Evolutionary conservation across 2,888 invertebrate genomes (phyloP).

Genomic region (Helicoverpa assulta): DNA sequence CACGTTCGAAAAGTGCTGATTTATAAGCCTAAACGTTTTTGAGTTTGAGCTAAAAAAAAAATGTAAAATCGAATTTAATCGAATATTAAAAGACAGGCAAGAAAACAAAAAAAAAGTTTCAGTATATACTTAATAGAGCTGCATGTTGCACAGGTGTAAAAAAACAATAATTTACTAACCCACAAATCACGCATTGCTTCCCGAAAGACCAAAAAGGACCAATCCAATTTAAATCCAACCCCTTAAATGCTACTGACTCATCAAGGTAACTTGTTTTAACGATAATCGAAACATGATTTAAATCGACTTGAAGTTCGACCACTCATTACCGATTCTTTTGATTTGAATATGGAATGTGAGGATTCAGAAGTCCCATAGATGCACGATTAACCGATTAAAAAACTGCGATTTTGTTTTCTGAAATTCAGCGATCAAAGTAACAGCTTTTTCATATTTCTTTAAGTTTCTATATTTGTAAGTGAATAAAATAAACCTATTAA

Average conservation of each 20-base stretch:
- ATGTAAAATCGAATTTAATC: neutral
- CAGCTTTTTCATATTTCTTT: too few species aligned
- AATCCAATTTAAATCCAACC: slow-evolving; percentile 50
- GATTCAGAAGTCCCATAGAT: slow-evolving; percentile 28
- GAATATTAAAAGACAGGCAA: neutral
- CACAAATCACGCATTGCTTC: slow-evolving; percentile 48
- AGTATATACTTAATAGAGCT: slow-evolving; percentile 33
- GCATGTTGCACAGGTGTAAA: slow-evolving; percentile 44
- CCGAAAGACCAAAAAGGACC: slow-evolving; percentile 57
- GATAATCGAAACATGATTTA: slow-evolving; percentile 61
- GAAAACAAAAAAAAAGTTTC: neutral
- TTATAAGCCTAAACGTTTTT: too few species aligned
- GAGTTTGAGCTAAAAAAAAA: neutral
- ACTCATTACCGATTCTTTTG: slow-evolving; percentile 46
- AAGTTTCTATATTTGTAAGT: too few species aligned
- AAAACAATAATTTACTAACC: slow-evolving; percentile 51
- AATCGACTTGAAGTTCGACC: slow-evolving; percentile 47
- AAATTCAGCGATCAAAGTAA: too few species aligned
- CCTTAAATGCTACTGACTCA: slow-evolving; percentile 45
- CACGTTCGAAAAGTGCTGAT: too few species aligned
- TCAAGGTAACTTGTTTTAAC: slow-evolving; percentile 50
- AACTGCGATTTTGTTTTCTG: too few species aligned
- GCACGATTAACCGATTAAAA: neutral
- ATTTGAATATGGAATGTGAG: slow-evolving; percentile 23
- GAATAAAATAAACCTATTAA: too few species aligned